Evolutionary conservation across 2,888 invertebrate genomes (phyloP).

Genomic region (Hirtodrosophila cameraria): DNA sequence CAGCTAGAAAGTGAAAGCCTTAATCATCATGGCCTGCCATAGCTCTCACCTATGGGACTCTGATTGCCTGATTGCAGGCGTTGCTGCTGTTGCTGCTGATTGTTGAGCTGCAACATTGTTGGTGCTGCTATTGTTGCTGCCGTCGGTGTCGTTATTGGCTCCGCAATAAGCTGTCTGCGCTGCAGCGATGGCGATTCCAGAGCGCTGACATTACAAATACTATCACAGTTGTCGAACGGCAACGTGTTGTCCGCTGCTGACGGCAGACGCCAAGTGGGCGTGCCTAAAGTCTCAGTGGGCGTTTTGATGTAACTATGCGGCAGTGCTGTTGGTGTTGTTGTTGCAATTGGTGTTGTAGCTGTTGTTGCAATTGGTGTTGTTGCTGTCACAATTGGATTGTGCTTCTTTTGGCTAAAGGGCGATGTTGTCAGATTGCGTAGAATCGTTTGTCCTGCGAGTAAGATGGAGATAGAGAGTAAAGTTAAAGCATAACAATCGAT

Average conservation of each 20-base stretch:
- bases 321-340: conserved; percentile 39
- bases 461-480: background rate
- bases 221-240: conserved; percentile 65
- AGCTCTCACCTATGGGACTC: conserved; percentile 87
- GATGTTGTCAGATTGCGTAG: conserved; percentile 83
- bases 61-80: conserved; percentile 87
- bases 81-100: conserved; percentile 56
- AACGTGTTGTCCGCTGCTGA: conserved; percentile 27
- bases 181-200: conserved; percentile 42
- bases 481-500: background rate
- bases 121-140: conserved; percentile 42
- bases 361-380: conserved; percentile 25
- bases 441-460: conserved; percentile 80
- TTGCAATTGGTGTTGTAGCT: conserved; percentile 31
- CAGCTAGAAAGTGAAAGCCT: no score
- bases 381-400: conserved; percentile 41
- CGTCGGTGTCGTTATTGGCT: conserved; percentile 36
- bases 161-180: conserved; percentile 41
- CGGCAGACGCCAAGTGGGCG: conserved; percentile 60
- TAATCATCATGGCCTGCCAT: background rate
- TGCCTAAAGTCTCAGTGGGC: conserved; percentile 27
- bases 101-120: conserved; percentile 39
- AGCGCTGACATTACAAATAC: conserved; percentile 46
- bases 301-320: conserved; percentile 41
- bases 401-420: conserved; percentile 84